These are phyloP conservation scores for Apaloderma vittatum DNA, from an alignment of 2,113 vertebrate species.

Conservation along the genomic window DNA sequence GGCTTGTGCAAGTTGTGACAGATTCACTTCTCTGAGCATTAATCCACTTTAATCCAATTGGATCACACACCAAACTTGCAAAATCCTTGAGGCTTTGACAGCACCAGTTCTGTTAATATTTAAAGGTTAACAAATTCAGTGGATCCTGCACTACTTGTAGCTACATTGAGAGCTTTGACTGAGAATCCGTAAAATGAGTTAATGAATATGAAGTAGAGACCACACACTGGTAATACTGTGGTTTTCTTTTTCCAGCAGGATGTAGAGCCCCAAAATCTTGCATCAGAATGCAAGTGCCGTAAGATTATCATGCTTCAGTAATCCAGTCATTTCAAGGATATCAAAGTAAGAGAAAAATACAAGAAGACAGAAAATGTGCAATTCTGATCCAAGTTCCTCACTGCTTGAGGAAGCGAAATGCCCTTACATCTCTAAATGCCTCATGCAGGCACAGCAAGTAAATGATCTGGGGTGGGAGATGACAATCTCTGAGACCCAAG, in stretches of 20 bases:
- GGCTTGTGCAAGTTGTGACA: not conserved
- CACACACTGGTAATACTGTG: not conserved
- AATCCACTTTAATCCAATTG: constrained; percentile 49
- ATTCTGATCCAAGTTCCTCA: not conserved
- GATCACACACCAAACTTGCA: constrained; percentile 30
- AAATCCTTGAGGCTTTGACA: constrained; percentile 28
- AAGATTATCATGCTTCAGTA: not conserved
- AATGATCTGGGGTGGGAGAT: constrained; percentile 15
- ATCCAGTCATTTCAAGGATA: not conserved
- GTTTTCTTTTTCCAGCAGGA: not conserved
- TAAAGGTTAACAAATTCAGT: constrained; percentile 47
- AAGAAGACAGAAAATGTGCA: not conserved
- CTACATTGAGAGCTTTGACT: not conserved
- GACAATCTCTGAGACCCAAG: constrained; percentile 5
- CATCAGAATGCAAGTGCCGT: not conserved
- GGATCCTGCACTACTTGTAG: not conserved
- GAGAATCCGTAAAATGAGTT: not conserved
- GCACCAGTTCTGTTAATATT: not conserved
- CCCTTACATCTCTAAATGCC: not conserved
- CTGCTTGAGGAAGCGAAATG: not conserved
- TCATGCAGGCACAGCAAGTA: not conserved
- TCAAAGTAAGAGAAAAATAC: not conserved
- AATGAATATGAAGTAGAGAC: not conserved
- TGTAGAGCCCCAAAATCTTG: not conserved
- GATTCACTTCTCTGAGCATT: constrained; percentile 9